Evolutionary conservation across 2,797 vertebrate species (phyloP), one percentile per base, ranked within the genome.

Genomic region (Cyprinella venusta): DNA sequence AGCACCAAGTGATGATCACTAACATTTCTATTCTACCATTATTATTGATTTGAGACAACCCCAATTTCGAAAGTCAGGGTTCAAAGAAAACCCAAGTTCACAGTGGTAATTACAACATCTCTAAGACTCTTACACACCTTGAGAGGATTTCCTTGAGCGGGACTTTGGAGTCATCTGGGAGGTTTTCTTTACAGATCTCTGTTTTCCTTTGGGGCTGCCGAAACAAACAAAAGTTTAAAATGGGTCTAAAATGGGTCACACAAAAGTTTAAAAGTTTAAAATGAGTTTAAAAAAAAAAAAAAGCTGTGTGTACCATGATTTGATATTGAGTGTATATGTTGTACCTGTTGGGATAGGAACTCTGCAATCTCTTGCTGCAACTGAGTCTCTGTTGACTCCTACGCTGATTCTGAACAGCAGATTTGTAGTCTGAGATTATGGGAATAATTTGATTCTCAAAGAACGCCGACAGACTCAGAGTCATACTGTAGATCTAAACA

Each of bases 401-500:
- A 85, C 95, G 96, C 86, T 97, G 97, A 48, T 95, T 96, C 88
- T 97, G 98, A 88, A 97, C 71, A 48, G 97, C 96, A 24, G 96
- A 96, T 91, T 99, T 99, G 92, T 96, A 95, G 90, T 99, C 97
- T 0, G 97, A 97, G 90, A 99, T 97, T 56, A 99, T 92, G 87
- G 92, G 91, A 90, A 98, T 97, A 89, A 99, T 97, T 87, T 95
- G 95, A 75, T 94, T 96, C 93, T 99, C 98, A 90, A 99, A 99
- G 92, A 96, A 97, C 86, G 97, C 97, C 2, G 98, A 99, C 84
- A 99, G 91, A 89, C 96, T 96, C 90, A 99, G 95, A 5, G 97
- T 98, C 98, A 99, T 98, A 88, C 94, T 97, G 90, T 97, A 99
- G 89, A 99, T 98, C 98, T 99, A 89, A 30, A 87, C n/a, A 79